Evolutionary conservation across 64 coral and sea anemone species (phyloP).

Genomic region (Porites lutea): DNA sequence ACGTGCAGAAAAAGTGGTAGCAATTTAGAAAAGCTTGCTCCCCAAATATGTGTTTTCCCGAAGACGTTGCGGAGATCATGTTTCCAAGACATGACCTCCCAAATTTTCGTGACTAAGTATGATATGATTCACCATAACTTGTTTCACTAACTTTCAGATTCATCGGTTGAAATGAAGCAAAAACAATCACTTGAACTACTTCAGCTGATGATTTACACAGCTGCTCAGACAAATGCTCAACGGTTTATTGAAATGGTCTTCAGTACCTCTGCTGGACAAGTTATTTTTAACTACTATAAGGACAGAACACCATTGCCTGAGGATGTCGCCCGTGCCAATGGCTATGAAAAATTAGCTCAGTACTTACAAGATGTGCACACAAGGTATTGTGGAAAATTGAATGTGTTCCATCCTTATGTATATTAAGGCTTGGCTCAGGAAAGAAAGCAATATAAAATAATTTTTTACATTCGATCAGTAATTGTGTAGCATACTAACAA

Average conservation of each 20-base stretch:
- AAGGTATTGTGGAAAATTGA: neutral
- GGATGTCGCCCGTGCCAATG: constrained; percentile 30
- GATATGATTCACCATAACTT: no score
- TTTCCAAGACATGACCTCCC: no score
- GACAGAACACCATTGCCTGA: constrained; percentile 12
- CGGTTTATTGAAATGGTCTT: constrained; percentile 34
- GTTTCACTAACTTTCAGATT: neutral
- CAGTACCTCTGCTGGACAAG: neutral
- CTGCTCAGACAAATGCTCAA: neutral
- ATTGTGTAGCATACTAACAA: no score
- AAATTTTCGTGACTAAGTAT: no score
- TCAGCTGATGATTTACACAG: neutral
- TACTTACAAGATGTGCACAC: constrained; percentile 7
- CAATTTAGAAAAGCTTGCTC: no score
- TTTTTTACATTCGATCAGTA: no score
- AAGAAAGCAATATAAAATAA: no score
- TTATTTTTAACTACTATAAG: constrained; percentile 4
- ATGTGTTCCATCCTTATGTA: no score
- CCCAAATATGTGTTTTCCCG: no score
- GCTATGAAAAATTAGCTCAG: neutral
- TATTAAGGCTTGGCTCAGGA: no score
- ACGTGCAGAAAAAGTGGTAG: no score
- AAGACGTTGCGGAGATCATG: no score
- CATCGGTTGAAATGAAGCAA: neutral
- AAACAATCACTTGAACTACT: neutral